Percentiles rank a stretch among this genome's conserved stretches.
Conservation (phyloP, 1,140 invertebrate genomes). For the Nylanderia fulva region DNA sequence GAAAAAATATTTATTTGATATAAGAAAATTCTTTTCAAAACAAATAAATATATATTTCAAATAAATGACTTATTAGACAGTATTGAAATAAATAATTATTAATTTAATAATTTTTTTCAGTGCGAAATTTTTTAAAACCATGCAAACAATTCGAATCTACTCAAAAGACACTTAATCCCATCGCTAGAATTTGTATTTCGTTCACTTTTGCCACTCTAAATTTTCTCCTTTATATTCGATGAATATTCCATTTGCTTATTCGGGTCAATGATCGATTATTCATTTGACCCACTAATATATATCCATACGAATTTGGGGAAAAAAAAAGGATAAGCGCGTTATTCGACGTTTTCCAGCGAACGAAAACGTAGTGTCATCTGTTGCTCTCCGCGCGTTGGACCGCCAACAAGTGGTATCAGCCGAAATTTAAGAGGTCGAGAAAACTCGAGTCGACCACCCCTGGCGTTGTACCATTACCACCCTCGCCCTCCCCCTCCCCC, state of each 20-base stretch:
- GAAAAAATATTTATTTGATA: too few species aligned
- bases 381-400: slow-evolving; percentile 75
- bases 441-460: slow-evolving; percentile 62
- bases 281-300: slow-evolving; percentile 3
- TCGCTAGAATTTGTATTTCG: not conserved
- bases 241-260: not conserved
- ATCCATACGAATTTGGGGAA: not conserved
- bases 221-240: not conserved
- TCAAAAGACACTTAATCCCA: too few species aligned
- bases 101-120: too few species aligned
- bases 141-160: too few species aligned
- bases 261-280: not conserved
- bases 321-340: slow-evolving; percentile 31
- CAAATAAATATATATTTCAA: too few species aligned
- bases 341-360: slow-evolving; percentile 49
- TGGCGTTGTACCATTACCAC: slow-evolving; percentile 57
- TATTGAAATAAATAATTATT: too few species aligned
- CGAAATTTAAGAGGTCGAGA: slow-evolving; percentile 81
- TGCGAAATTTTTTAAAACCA: too few species aligned
- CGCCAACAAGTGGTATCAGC: slow-evolving; percentile 81
- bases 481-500: not conserved
- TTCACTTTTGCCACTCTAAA: slow-evolving; percentile 7
- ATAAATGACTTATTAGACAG: too few species aligned
- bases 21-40: too few species aligned
- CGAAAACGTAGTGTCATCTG: slow-evolving; percentile 77